Percentiles rank a stretch among this genome's conserved stretches.
These are phyloP conservation scores for Caenorhabditis doughertyi DNA, from an alignment of 2,888 invertebrate genomes.

Conservation along the genomic window DNA sequence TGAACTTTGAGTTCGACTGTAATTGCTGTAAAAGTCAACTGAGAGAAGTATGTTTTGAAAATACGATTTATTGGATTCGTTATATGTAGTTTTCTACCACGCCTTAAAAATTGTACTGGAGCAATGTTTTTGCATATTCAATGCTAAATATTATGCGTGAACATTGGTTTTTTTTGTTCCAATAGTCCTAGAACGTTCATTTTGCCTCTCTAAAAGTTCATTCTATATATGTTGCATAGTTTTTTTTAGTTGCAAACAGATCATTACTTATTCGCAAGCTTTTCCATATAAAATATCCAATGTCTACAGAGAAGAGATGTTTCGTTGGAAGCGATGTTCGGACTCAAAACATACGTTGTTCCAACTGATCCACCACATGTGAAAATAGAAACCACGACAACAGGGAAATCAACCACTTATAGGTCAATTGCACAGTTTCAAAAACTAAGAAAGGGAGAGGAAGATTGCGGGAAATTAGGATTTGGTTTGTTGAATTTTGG, in stretches of 20 bases:
- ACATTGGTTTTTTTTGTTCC: no score
- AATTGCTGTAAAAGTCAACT: conserved; percentile 28
- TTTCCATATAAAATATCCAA: conserved; percentile 13
- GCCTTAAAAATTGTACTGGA: background rate
- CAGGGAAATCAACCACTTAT: background rate
- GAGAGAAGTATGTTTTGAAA: conserved; percentile 29
- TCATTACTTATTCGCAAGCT: conserved; percentile 9
- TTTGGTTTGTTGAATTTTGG: conserved; percentile 13
- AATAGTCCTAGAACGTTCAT: no score
- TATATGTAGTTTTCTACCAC: background rate
- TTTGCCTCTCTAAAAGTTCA: background rate
- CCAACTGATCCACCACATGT: background rate
- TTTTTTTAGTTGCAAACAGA: background rate
- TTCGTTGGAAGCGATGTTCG: conserved; percentile 49
- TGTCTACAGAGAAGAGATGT: conserved; percentile 41
- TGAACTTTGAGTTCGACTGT: conserved; percentile 44
- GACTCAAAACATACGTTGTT: conserved; percentile 33
- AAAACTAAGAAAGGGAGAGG: conserved; percentile 1
- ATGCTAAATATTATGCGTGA: no score
- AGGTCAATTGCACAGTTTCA: background rate
- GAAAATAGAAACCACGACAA: background rate
- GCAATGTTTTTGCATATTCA: background rate
- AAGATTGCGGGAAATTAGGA: conserved; percentile 17
- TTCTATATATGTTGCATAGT: background rate
- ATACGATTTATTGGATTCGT: background rate